Evolutionary conservation across 2,888 invertebrate species (phyloP).

Genomic region (Acleris holmiana): DNA sequence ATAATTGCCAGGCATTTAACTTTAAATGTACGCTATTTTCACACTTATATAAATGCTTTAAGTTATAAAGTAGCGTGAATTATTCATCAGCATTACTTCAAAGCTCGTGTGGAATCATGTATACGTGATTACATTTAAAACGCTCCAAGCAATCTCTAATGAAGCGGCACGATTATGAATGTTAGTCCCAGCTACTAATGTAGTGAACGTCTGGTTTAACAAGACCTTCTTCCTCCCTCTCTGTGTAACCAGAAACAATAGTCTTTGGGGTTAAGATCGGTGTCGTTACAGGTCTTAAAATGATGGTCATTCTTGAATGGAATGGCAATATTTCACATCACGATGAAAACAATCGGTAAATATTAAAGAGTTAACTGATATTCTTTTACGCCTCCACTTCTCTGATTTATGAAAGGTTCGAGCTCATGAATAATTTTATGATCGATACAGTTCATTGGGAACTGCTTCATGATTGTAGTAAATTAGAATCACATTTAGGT

Average conservation of each 20-base stretch:
- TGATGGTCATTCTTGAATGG: slow-evolving; percentile 47
- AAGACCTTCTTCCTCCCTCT: slow-evolving; percentile 33
- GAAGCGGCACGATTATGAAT: slow-evolving; percentile 58
- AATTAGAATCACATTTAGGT: slow-evolving; percentile 11
- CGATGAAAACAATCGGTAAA: slow-evolving; percentile 66
- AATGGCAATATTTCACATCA: slow-evolving; percentile 56
- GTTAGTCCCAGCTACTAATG: slow-evolving; percentile 58
- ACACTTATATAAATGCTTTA: background rate
- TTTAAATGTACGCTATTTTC: background rate
- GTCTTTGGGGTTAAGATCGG: background rate
- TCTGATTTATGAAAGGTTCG: slow-evolving; percentile 56
- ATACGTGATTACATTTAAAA: slow-evolving; percentile 54
- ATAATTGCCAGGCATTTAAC: background rate
- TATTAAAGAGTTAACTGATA: slow-evolving; percentile 59
- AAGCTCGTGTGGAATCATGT: slow-evolving; percentile 10
- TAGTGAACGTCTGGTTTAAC: slow-evolving; percentile 46
- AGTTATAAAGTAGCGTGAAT: slow-evolving; percentile 8
- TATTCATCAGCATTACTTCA: background rate
- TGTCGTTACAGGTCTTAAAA: slow-evolving; percentile 42
- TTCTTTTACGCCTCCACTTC: slow-evolving; percentile 55
- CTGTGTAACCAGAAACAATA: slow-evolving; percentile 17
- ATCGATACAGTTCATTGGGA: slow-evolving; percentile 52
- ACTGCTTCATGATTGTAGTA: slow-evolving; percentile 44
- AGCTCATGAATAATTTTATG: slow-evolving; percentile 38
- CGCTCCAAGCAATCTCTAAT: slow-evolving; percentile 60